phyloP scores from a whole-genome alignment of 2,113 vertebrate species.

The Hemiscyllium ocellatum region DNA sequence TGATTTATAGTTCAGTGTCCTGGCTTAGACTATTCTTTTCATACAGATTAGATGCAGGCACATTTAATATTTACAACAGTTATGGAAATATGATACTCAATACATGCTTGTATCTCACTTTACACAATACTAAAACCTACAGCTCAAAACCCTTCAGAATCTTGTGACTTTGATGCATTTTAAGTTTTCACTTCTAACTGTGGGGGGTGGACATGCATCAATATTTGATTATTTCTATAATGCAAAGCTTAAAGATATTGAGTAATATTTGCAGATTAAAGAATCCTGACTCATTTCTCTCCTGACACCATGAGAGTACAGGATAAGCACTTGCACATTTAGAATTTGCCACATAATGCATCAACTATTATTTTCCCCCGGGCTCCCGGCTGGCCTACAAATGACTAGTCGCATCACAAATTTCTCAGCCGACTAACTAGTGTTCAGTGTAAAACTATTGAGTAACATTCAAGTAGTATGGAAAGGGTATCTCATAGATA shows the following conservation, averaged over 20 bases:
- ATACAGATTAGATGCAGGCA: neutral
- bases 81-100: neutral
- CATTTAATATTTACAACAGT: neutral
- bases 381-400: neutral
- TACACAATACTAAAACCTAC: neutral
- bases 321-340: neutral
- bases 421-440: neutral
- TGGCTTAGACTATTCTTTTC: neutral
- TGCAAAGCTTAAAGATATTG: neutral
- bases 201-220: neutral
- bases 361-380: neutral
- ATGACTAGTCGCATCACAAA: neutral
- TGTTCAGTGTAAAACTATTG: neutral
- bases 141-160: neutral
- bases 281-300: neutral
- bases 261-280: neutral
- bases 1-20: neutral
- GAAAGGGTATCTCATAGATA: neutral
- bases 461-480: neutral
- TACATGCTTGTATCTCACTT: neutral
- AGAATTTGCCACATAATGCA: neutral
- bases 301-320: neutral
- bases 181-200: neutral
- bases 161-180: neutral
- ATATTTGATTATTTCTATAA: neutral